Conservation (phyloP, 2,113 vertebrate species). For the Syrrhaptes paradoxus region DNA sequence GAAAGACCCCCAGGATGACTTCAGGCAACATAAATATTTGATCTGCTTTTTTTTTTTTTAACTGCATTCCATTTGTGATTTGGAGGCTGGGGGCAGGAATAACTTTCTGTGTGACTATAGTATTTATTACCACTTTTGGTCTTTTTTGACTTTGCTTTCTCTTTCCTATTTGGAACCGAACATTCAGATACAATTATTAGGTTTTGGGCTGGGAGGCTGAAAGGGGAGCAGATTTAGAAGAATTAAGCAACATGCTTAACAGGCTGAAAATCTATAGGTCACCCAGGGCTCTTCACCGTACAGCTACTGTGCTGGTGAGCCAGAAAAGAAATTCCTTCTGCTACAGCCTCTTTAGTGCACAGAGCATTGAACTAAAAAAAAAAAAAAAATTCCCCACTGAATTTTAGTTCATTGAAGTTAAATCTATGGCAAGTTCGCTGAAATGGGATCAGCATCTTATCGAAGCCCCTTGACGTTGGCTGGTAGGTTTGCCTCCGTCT, state of each 20-base stretch:
- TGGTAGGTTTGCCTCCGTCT: neutral
- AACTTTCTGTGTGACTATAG: neutral
- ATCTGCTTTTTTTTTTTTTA: neutral
- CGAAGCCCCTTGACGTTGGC: neutral
- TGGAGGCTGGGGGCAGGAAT: neutral
- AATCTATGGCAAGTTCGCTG: neutral
- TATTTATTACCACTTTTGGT: neutral
- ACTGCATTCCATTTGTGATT: neutral
- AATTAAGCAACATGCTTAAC: neutral
- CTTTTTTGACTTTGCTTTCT: neutral
- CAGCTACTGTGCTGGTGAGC: neutral
- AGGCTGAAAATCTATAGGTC: neutral
- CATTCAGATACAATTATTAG: neutral
- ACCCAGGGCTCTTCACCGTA: neutral
- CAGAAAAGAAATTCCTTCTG: neutral
- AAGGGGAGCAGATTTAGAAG: neutral
- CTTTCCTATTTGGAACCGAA: neutral
- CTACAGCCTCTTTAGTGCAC: neutral
- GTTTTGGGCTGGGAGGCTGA: neutral
- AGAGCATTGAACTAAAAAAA: neutral
- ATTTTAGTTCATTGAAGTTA: neutral
- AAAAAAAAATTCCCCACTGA: neutral
- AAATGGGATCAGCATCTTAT: neutral
- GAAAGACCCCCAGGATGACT: constrained; percentile 14
- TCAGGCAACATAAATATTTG: constrained; percentile 68